phyloP scores from a whole-genome alignment of 53 echinoderm and acorn worm species.

The Crossaster papposus region DNA sequence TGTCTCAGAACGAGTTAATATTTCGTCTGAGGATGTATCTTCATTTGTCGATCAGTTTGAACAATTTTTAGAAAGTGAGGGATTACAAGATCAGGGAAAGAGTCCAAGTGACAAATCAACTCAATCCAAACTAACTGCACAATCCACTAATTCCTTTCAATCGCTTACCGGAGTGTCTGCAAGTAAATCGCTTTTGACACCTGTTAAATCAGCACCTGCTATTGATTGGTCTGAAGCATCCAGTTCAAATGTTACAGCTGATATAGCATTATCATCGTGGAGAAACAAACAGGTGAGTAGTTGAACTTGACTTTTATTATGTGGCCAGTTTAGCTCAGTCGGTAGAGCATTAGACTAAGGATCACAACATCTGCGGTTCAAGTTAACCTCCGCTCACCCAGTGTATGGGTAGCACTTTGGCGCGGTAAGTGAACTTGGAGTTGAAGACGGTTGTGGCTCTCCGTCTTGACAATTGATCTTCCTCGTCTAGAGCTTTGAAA shows the following conservation, averaged over 20 bases:
- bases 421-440: no score
- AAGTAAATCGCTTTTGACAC: background rate
- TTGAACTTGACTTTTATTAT: background rate
- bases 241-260: background rate
- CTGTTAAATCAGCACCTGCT: background rate
- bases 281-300: conserved; percentile 29
- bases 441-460: no score
- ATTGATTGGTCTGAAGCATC: conserved; percentile 11
- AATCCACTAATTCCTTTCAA: background rate
- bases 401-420: no score
- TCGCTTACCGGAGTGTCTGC: background rate
- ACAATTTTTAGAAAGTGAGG: conserved; percentile 90
- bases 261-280: conserved; percentile 4
- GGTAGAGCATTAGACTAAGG: no score
- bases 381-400: no score
- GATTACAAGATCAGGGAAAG: conserved; percentile 14
- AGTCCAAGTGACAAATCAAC: conserved; percentile 8
- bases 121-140: background rate
- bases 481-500: no score
- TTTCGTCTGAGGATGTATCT: conserved; percentile 60
- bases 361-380: no score
- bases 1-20: conserved; percentile 50
- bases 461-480: no score
- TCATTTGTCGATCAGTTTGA: conserved; percentile 89
- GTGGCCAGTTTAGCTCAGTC: no score